Evolutionary conservation across 1,140 invertebrate genomes (phyloP).

Genomic region (Tetramorium parvispinum): DNA sequence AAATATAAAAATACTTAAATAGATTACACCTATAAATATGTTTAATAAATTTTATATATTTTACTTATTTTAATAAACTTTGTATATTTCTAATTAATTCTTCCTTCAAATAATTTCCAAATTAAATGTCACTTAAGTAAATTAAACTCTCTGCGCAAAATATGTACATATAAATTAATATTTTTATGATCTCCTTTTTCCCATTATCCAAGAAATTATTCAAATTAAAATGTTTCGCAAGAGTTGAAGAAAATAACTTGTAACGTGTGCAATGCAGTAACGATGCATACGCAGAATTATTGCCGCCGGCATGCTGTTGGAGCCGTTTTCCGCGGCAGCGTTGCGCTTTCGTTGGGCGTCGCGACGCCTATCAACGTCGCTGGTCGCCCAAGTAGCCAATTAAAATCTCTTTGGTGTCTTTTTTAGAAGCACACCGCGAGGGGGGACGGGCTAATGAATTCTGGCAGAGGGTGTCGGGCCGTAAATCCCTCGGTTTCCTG

Average conservation of each 20-base stretch:
- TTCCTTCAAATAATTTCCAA: neutral
- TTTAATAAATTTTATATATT: neutral
- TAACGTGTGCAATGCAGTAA: neutral
- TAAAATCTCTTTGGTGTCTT: slow-evolving; percentile 76
- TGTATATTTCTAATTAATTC: neutral
- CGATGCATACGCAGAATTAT: neutral
- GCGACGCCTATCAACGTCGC: slow-evolving; percentile 17
- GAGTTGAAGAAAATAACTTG: slow-evolving; percentile 1
- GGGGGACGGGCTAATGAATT: slow-evolving; percentile 70
- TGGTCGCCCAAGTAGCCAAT: slow-evolving; percentile 70
- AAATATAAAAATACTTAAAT: neutral
- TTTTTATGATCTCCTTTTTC: neutral
- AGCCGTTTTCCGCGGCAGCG: neutral
- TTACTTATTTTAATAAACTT: neutral
- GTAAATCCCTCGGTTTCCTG: slow-evolving; percentile 69
- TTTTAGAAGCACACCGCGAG: slow-evolving; percentile 57
- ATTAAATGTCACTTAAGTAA: neutral
- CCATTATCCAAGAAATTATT: neutral
- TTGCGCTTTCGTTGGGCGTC: slow-evolving; percentile 3
- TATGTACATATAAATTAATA: neutral
- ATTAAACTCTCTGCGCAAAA: neutral
- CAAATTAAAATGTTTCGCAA: neutral
- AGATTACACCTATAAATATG: no score
- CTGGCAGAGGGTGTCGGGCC: slow-evolving; percentile 71
- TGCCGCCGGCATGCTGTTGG: neutral